Base-by-base conservation (phyloP, 1,140 invertebrate genomes). In the Rhopalosiphum maidis region DNA sequence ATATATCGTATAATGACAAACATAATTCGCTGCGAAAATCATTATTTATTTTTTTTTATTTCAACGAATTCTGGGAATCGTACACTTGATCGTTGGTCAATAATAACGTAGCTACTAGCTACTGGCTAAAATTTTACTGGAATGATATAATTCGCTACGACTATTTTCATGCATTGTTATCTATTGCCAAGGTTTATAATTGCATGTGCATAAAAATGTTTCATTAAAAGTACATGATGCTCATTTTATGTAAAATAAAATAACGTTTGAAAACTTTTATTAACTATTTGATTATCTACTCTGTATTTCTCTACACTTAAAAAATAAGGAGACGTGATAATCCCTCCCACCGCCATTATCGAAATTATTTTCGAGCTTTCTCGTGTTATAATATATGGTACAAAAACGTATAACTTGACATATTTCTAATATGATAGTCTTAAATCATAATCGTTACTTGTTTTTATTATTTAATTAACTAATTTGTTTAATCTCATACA, bases 301-400 rank as follows among this genome's bases (percentile, higher is more conserved):
- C 60, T n/a, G 30, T 77, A n/a, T 77, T 77, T 77, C 60, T 15
- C 8, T 77, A 21, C 4, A 77, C 4, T n/a, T 4, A 15, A 68
- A 11, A 68, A 15, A 30, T 21, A 18, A 77, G 15, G 15, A 77
- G 18, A 77, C 30, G 60, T 77, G 60, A 15, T 77, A 51, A 77
- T 77, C 11, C 11, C 3, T 11, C 3, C 5, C n/a, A 21, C 5
- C 15, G 4, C 4, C 15, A 4, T 0, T 77, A 5, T n/a, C 4
- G 15, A 18, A 18, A 30, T n/a, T 77, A 30, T n/a, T 77, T n/a
- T 77, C 30, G 30, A 15, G 15, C 15, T 51, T 77, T 6, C 1
- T 77, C 1, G 15, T 77, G 30, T 77, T n/a, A n/a, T 77, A 6
- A 68, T 22, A 22, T 54, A 22, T n/a, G 1, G 30, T 11, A 68